Evolutionary conservation across 92 coral and sea anemone genomes (phyloP).

Genomic region (Palythoa grandis): DNA sequence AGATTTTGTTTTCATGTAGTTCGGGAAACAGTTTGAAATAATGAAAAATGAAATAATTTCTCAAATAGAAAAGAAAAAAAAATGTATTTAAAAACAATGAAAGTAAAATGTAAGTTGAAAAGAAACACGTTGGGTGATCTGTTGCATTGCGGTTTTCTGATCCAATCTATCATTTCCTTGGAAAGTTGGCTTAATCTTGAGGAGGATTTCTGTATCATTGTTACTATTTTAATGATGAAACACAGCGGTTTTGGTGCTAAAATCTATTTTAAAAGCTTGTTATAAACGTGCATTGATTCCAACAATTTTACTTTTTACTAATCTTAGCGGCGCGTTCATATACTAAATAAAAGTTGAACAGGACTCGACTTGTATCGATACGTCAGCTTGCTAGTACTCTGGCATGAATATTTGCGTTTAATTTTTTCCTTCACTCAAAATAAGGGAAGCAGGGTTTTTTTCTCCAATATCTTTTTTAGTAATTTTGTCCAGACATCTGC

Average conservation of each 20-base stretch:
- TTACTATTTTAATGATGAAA: neutral
- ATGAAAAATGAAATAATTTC: neutral
- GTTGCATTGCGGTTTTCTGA: neutral
- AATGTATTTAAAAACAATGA: neutral
- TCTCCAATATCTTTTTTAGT: too few species aligned
- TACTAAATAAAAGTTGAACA: too few species aligned
- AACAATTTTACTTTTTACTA: neutral
- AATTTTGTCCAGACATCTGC: too few species aligned
- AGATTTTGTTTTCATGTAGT: neutral
- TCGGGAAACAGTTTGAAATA: neutral
- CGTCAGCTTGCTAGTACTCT: neutral
- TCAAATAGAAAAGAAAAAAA: neutral
- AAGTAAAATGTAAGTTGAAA: neutral
- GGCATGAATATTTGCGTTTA: neutral
- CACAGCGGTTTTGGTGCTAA: neutral
- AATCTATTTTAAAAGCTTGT: neutral
- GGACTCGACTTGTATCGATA: too few species aligned
- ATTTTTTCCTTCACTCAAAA: too few species aligned
- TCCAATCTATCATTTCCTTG: conserved; percentile 18
- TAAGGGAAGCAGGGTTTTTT: too few species aligned
- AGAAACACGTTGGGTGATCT: neutral
- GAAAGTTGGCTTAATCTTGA: neutral
- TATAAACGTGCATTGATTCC: neutral
- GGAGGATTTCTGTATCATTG: conserved; percentile 5
- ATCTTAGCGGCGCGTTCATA: too few species aligned